Evolutionary conservation across 2,797 vertebrate genomes (phyloP).

Genomic region (Enteromius thamalakanensis): DNA sequence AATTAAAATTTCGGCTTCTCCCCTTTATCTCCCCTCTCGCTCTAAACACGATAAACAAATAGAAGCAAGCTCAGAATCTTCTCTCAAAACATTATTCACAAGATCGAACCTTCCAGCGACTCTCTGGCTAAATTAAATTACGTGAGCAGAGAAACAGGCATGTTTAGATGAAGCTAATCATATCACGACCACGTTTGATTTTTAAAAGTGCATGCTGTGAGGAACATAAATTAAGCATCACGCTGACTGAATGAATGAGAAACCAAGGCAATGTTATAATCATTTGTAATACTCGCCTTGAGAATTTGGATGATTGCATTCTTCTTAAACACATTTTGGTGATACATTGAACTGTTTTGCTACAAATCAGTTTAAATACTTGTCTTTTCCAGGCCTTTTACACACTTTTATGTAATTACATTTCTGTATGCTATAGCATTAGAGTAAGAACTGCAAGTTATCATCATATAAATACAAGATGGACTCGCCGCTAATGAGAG

Average conservation of each 20-base stretch:
- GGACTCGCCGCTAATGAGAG: slow-evolving; percentile 25
- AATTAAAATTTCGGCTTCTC: not conserved
- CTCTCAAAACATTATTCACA: slow-evolving; percentile 66
- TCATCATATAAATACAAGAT: not conserved
- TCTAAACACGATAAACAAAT: slow-evolving; percentile 61
- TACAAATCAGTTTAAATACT: not conserved
- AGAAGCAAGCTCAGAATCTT: slow-evolving; percentile 51
- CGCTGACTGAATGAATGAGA: not conserved
- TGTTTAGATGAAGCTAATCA: slow-evolving; percentile 74
- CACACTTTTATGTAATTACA: not conserved
- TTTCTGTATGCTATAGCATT: not conserved
- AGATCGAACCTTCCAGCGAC: slow-evolving; percentile 56
- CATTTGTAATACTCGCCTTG: not conserved
- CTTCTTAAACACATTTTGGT: slow-evolving; percentile 32
- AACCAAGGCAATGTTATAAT: not conserved
- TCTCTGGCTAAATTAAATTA: slow-evolving; percentile 69
- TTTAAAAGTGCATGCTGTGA: slow-evolving; percentile 60
- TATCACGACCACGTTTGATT: slow-evolving; percentile 66
- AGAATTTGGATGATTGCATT: slow-evolving; percentile 31
- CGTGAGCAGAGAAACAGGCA: slow-evolving; percentile 65
- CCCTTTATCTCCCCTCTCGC: slow-evolving; percentile 42
- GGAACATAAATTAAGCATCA: slow-evolving; percentile 61
- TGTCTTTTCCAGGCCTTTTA: not conserved
- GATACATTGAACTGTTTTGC: slow-evolving; percentile 4
- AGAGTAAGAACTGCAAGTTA: slow-evolving; percentile 1